Evolutionary conservation across 2,797 vertebrate species (phyloP), one percentile per base, ranked within the genome.

Genomic region (Phoeniculus purpureus): DNA sequence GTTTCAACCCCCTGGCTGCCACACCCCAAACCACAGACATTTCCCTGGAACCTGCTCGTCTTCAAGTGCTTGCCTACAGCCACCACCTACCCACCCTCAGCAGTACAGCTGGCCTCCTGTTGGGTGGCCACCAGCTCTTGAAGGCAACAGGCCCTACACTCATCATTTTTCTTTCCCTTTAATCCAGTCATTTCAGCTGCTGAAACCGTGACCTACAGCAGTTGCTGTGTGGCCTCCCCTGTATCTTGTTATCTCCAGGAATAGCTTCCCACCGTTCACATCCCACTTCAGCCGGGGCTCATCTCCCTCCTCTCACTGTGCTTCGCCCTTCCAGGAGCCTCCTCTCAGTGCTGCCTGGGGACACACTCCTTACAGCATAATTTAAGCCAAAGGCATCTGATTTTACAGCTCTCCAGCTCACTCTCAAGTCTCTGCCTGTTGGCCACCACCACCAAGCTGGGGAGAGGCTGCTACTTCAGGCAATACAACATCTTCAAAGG

Each of bases 381-480:
- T 29, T 66, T 25, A 16, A 84, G 45, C 26, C 48, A 23, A 52
- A 32, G 37, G 23, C 45, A 72, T 1, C 77, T 56, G 82, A 62
- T 85, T 82, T 54, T 75, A 43, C 55, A 85, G 29, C 54, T 89
- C 52, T 70, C 15, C 70, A 71, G 52, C 37, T 94, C 4, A 0
- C 21, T 67, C 59, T 91, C 91, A 82, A 86, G 93, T 79, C 81
- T 90, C 93, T 85, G 22, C 90, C 77, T 75, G 95, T 51, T 34
- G 23, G 22, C 12, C 18, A 51, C 19, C 0, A 75, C 56, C 65
- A 45, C 56, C 54, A 52, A 22, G 29, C 51, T 58, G 47, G 59
- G 82, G 88, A 87, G 85, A 82, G 62, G 90, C 78, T 66, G 56
- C 2, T 12, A 81, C 67, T 94, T 51, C 62, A 83, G 90, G 74